Conservation (phyloP, 2,797 vertebrate genomes). For the Lagodon rhomboides region DNA sequence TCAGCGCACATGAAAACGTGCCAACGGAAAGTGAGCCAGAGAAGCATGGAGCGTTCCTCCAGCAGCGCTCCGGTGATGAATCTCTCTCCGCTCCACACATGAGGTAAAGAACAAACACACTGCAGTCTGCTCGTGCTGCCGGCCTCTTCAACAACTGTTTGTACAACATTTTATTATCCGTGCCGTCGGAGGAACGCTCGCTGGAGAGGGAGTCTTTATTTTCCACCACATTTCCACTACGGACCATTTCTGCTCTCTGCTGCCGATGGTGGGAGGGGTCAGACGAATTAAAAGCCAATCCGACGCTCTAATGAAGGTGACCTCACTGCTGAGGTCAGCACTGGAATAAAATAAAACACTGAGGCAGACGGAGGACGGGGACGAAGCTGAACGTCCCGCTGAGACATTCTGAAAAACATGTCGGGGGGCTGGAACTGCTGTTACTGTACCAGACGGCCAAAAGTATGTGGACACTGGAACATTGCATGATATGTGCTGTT, state of each 20-base stretch:
- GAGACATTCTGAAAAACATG: constrained; percentile 9
- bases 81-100: constrained; percentile 9
- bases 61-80: not conserved
- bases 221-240: constrained; percentile 83
- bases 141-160: constrained; percentile 86
- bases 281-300: constrained; percentile 72
- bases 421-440: not conserved
- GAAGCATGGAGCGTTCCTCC: not conserved
- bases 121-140: constrained; percentile 47
- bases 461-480: constrained; percentile 11
- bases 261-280: constrained; percentile 70
- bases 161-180: constrained; percentile 86
- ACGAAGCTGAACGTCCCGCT: constrained; percentile 1
- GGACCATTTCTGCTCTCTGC: constrained; percentile 83
- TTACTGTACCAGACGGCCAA: not conserved
- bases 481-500: not conserved
- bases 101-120: not conserved
- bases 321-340: constrained; percentile 43
- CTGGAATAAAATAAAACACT: constrained; percentile 11
- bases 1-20: not conserved
- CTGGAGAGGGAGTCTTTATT: constrained; percentile 63
- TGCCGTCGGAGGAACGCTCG: constrained; percentile 77
- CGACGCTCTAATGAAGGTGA: constrained; percentile 47
- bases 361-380: not conserved
- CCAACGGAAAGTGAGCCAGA: not conserved